A percentile compares a stretch with the other conserved stretches of the same genome.
These are phyloP conservation scores for Lycaena phlaeas DNA, from an alignment of 2,888 invertebrate genomes.

Conservation along the genomic window DNA sequence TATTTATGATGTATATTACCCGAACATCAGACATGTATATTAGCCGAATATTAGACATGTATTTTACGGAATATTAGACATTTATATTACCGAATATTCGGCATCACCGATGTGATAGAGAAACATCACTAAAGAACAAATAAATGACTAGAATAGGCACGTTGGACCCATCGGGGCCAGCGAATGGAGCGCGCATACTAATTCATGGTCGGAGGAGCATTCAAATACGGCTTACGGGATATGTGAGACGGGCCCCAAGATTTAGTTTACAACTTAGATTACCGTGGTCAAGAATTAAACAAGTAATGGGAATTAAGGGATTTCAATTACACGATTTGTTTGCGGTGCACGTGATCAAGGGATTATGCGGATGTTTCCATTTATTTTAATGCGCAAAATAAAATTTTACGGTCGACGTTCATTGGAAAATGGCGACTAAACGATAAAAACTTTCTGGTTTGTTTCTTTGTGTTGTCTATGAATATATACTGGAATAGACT, in stretches of 20 bases:
- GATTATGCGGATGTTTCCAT: conserved; percentile 22
- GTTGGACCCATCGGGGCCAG: conserved; percentile 34
- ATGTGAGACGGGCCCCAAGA: conserved; percentile 67
- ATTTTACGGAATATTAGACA: too few species aligned
- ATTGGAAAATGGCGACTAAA: too few species aligned
- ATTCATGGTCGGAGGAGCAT: conserved; percentile 62
- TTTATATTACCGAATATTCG: too few species aligned
- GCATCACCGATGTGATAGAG: too few species aligned
- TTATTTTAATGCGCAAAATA: conserved; percentile 24
- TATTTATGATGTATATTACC: too few species aligned
- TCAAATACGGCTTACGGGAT: conserved; percentile 65
- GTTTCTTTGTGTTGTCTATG: too few species aligned
- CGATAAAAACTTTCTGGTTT: too few species aligned
- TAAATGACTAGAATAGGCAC: too few species aligned
- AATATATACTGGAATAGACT: too few species aligned
- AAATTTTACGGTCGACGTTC: conserved; percentile 21
- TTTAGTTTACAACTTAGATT: conserved; percentile 72
- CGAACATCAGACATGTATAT: too few species aligned
- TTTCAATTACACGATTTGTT: conserved; percentile 38
- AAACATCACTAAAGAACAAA: not conserved
- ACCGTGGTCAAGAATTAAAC: conserved; percentile 68
- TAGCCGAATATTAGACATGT: too few species aligned
- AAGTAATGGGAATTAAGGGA: conserved; percentile 37
- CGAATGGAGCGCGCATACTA: conserved; percentile 69
- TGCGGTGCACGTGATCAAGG: conserved; percentile 27